phyloP scores from a whole-genome alignment of 2,113 vertebrate species.

The Gymnogyps californianus region DNA sequence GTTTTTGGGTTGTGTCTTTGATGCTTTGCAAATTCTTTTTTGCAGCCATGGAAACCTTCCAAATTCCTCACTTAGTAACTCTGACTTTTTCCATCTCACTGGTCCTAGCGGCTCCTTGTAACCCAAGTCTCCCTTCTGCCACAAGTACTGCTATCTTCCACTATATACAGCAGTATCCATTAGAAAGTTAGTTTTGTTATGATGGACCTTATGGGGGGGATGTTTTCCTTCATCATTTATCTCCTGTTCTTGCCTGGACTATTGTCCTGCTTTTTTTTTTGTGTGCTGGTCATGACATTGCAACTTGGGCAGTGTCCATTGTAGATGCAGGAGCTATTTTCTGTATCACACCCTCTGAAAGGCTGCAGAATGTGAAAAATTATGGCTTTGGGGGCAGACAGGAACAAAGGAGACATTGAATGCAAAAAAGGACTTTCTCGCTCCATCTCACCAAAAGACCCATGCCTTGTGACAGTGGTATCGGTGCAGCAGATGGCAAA shows the following conservation, averaged over 20 bases:
- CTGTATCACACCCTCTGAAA: not conserved
- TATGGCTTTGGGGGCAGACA: not conserved
- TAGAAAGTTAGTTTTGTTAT: not conserved
- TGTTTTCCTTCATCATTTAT: not conserved
- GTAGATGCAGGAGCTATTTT: not conserved
- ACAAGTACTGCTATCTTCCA: not conserved
- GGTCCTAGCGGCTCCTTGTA: not conserved
- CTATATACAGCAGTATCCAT: too few species aligned
- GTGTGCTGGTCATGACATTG: not conserved
- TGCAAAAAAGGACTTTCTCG: not conserved
- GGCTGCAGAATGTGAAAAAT: not conserved
- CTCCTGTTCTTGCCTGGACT: not conserved
- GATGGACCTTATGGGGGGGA: too few species aligned
- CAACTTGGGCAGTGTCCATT: accelerated
- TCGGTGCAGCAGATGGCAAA: constrained; percentile 64
- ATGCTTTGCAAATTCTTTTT: not conserved
- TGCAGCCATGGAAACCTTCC: not conserved
- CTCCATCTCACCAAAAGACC: constrained; percentile 8
- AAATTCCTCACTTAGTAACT: not conserved
- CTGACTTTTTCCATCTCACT: not conserved
- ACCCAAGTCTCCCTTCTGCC: not conserved
- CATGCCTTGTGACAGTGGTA: not conserved
- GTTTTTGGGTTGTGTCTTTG: not conserved
- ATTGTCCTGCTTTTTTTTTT: not conserved
- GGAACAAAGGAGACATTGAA: not conserved